Percentiles rank a stretch among this genome's conserved stretches.
Conservation (phyloP, 1,140 invertebrate genomes). For the Magallana angulata region DNA sequence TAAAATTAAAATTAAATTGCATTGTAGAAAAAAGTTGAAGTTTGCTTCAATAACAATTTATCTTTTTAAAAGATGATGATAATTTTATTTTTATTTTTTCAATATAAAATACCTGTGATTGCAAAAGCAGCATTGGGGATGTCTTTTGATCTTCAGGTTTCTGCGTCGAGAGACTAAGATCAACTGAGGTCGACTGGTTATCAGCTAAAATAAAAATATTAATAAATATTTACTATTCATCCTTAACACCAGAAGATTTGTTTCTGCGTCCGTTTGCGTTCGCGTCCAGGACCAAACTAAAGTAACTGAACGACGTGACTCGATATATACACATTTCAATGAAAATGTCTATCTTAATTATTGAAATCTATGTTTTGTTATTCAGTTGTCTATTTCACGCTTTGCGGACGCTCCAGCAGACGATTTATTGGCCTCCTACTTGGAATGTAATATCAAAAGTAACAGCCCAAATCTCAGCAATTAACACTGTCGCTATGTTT, state of each 20-base stretch:
- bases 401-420: not conserved
- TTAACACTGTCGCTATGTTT: constrained; percentile 3
- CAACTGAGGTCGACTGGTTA: constrained; percentile 10
- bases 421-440: not conserved
- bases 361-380: constrained; percentile 5
- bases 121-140: constrained; percentile 56
- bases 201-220: not conserved
- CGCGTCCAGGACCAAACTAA: not conserved
- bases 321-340: constrained; percentile 13
- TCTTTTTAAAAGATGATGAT: not conserved
- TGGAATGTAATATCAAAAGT: not conserved
- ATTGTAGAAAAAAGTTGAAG: not conserved
- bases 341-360: constrained; percentile 28
- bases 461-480: not conserved
- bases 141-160: constrained; percentile 35
- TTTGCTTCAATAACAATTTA: not conserved
- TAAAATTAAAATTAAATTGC: not conserved
- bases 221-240: not conserved
- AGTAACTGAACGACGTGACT: not conserved
- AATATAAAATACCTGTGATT: constrained; percentile 51
- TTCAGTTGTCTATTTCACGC: not conserved
- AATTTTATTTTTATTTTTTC: not conserved
- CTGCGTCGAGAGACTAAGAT: constrained; percentile 21
- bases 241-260: no score
- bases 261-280: not conserved